A percentile compares a stretch with the other conserved stretches of the same genome.
Evolutionary conservation across 2,888 invertebrate genomes (phyloP).

Genomic region (Torymus texanus): DNA sequence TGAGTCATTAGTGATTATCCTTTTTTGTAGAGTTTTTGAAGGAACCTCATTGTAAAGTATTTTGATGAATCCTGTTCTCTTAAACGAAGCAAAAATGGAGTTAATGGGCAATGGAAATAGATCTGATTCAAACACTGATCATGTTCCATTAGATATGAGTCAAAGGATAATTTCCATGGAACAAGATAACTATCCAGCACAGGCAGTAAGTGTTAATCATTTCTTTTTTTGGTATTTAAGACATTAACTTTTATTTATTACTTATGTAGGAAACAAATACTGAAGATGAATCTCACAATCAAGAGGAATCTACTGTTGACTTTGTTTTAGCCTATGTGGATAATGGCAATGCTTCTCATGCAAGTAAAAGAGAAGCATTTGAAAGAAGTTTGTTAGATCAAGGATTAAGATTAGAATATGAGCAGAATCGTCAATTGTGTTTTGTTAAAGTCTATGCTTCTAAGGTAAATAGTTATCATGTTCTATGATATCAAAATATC

Average conservation of each 20-base stretch:
- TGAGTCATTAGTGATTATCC: slow-evolving; percentile 23
- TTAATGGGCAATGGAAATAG: slow-evolving; percentile 29
- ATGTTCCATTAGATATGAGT: slow-evolving; percentile 57
- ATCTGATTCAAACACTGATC: slow-evolving; percentile 40
- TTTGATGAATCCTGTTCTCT: neutral
- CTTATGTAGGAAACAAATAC: slow-evolving; percentile 54
- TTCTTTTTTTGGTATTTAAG: neutral
- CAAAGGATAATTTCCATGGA: slow-evolving; percentile 62
- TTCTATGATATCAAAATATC: neutral
- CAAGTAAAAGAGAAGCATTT: slow-evolving; percentile 72
- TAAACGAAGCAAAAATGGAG: slow-evolving; percentile 23
- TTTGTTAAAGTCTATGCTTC: slow-evolving; percentile 87
- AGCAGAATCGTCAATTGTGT: slow-evolving; percentile 80
- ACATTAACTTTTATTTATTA: slow-evolving; percentile 24
- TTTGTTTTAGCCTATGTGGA: slow-evolving; percentile 81
- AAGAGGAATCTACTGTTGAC: slow-evolving; percentile 77
- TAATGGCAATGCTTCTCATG: slow-evolving; percentile 68
- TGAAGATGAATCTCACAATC: slow-evolving; percentile 51
- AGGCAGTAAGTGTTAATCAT: slow-evolving; percentile 30
- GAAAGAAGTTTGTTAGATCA: slow-evolving; percentile 74
- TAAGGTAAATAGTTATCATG: slow-evolving; percentile 63
- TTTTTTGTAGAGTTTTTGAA: neutral
- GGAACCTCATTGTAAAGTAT: neutral
- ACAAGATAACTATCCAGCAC: slow-evolving; percentile 58
- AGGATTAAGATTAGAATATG: slow-evolving; percentile 80